Base-by-base conservation (phyloP, 2,888 invertebrate genomes). In the Parelbella ahira region DNA sequence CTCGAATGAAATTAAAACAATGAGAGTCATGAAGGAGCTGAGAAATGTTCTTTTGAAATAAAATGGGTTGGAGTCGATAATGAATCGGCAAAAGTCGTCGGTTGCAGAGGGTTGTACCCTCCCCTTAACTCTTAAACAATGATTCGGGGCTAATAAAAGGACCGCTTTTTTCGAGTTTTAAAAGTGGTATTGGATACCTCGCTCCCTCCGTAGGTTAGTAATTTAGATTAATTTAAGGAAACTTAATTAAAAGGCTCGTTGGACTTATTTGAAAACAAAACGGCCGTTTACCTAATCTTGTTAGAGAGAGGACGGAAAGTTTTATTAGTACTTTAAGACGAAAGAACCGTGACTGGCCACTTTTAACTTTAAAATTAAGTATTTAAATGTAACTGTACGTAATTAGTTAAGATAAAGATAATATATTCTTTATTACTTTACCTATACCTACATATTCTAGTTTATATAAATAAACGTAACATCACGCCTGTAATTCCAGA, bases 91-190 rank as follows among this genome's bases (percentile, higher is more conserved):
- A 80, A 81, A 78, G 69, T 75, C 70, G 63, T 52, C 63, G 53
- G 59, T 58, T 60, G 58, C 57, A 48, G 48, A 74, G 79, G 79
- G 62, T 54, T 56, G 65, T 67, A 71, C 79, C 81, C 72, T 57
- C 54, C 65, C 68, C 63, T 67, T 55, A 70, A 77, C 78, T 74
- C 78, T 80, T 78, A 80, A 81, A 82, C 81, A 82, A 77, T 79
- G 67, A 79, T 83, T 75, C 76, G 73, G 66, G 66, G 72, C 73
- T 78, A 80, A 81, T 83, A 78, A 84, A 82, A 70, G 65, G 66
- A 73, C 71, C 73, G 60, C 69, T 77, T 80, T 78, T 79, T 80
- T 73, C 58, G 53, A 68, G 69, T 64, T 57, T 62, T 57, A 65
- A 63, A 58, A 62, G 63, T 65, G 50, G 47, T 47, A 27, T 55